phyloP scores from a whole-genome alignment of 2,113 vertebrate species.

The Taurulus bubalis region DNA sequence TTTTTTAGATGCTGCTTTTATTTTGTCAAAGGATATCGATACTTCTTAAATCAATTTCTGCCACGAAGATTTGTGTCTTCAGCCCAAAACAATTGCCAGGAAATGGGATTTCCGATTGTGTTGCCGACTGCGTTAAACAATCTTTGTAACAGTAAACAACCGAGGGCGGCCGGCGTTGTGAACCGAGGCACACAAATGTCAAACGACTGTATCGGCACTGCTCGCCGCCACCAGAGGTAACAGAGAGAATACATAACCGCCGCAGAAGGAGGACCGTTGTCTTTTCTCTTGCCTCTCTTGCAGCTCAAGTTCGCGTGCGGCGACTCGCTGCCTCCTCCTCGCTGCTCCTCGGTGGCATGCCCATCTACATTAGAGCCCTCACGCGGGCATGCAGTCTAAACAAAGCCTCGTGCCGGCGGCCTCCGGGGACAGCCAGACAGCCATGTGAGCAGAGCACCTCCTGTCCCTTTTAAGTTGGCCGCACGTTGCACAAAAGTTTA shows the following conservation, averaged over 20 bases:
- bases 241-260: conserved; percentile 20
- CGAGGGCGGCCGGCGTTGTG: neutral
- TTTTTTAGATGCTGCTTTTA: neutral
- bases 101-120: neutral
- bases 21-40: neutral
- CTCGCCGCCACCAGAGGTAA: conserved; percentile 12
- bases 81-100: neutral
- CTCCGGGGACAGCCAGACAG: conserved; percentile 56
- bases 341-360: conserved; percentile 55
- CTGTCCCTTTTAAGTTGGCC: conserved; percentile 49
- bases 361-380: conserved; percentile 56
- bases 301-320: conserved; percentile 44
- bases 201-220: neutral
- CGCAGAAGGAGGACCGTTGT: conserved; percentile 17
- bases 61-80: neutral
- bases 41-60: neutral
- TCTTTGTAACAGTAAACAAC: neutral
- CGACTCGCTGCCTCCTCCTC: conserved; percentile 43
- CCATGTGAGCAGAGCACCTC: conserved; percentile 63
- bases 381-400: conserved; percentile 53
- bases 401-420: conserved; percentile 54
- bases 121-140: neutral
- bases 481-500: conserved; percentile 21
- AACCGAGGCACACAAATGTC: neutral
- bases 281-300: conserved; percentile 35